Evolutionary conservation across 2,113 vertebrate species (phyloP).

Genomic region (Lota lota): DNA sequence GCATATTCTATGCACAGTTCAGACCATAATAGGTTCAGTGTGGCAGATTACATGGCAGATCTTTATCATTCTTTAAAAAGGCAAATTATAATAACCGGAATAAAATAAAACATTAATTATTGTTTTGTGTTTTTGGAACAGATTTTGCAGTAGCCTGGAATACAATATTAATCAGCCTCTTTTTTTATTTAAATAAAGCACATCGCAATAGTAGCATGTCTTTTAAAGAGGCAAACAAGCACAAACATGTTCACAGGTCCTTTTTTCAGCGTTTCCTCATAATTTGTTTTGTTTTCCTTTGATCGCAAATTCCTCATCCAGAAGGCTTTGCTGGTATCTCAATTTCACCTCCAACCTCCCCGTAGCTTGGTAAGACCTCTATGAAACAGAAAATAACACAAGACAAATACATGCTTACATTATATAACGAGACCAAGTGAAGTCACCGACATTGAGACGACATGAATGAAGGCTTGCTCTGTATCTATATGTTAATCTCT

Average conservation of each 20-base stretch:
- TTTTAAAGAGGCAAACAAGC: slow-evolving; percentile 48
- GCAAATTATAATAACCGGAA: slow-evolving; percentile 30
- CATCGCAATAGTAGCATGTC: slow-evolving; percentile 24
- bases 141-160: slow-evolving; percentile 31
- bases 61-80: slow-evolving; percentile 39
- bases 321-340: slow-evolving; percentile 53
- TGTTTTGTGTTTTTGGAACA: slow-evolving; percentile 19
- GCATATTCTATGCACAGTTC: slow-evolving; percentile 50
- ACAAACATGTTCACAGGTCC: slow-evolving; percentile 34
- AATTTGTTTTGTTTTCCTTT: slow-evolving; percentile 23
- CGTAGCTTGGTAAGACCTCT: slow-evolving; percentile 6
- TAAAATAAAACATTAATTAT: background rate
- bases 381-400: background rate
- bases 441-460: too few species aligned
- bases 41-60: slow-evolving; percentile 17
- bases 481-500: too few species aligned
- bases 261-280: background rate
- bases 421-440: background rate
- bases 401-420: background rate
- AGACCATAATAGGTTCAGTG: slow-evolving; percentile 50
- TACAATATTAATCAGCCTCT: slow-evolving; percentile 46
- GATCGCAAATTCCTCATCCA: slow-evolving; percentile 35
- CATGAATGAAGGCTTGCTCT: too few species aligned
- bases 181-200: slow-evolving; percentile 18
- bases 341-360: slow-evolving; percentile 14